Evolutionary conservation across 1,140 invertebrate species (phyloP), one percentile per base, ranked within the genome.

Genomic region (Diuraphis noxia): DNA sequence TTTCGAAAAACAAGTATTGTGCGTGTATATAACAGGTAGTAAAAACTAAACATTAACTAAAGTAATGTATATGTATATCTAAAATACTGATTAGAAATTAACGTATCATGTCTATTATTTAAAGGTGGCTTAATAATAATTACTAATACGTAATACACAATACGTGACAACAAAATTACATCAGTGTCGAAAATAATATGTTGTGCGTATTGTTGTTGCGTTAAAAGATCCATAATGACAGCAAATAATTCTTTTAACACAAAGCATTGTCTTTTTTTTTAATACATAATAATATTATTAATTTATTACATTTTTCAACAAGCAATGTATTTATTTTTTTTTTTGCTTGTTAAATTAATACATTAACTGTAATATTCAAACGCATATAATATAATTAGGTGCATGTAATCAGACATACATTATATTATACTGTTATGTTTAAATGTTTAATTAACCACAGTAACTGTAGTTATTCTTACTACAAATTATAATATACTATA

Each of bases 151-250:
- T 49, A n/a, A 46, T 21, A 21, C 30, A 86, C 34, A 30, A 56
- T 52, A 38, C 19, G 85, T 13, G 46, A 52, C 85, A 52, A 87
- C n/a, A 52, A 87, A 38, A 52, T 38, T 52, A 87, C 9, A 56
- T 40, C 30, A 56, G 25, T 36, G 23, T 56, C 10, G 56, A 72
- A 87, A 52, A 38, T 34, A 49, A 86, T 86, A 86, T 34, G n/a
- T 49, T 86, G 30, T 86, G 43, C 34, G n/a, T 56, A 87, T 25
- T 52, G 49, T 87, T n/a, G 10, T 85, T 34, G 86, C 38, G 86
- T 88, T 88, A 88, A 88, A 88, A 88, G 86, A 88, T 38, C 86
- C 86, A 88, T 56, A 87, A 87, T 88, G 86, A 88, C 86, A 88
- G 49, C 49, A 63, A 88, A 88, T 88, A 88, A 88, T 88, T 88